Evolutionary conservation across 1,140 invertebrate species (phyloP), one percentile per base, ranked within the genome.

Genomic region (Apis florea): DNA sequence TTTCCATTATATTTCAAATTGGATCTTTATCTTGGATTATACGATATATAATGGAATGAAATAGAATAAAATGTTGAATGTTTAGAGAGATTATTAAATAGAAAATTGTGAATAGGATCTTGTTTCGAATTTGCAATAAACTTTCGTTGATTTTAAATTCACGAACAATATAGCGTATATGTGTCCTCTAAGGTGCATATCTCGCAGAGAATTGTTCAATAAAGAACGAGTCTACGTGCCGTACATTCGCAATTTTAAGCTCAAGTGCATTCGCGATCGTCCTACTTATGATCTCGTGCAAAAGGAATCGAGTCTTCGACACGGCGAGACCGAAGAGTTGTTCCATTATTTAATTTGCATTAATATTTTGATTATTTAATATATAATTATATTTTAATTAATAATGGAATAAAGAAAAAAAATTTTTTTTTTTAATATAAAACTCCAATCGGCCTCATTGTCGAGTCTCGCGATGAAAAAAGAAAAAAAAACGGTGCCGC

Each of bases 191-290:
- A 74, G 53, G 70, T 86, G 85, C 84, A 67, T 75, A 75, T 71
- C 66, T 85, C 85, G 49, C 66, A 40, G 84, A 75, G 12, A 70
- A 51, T 85, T 59, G 58, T 69, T 70, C 73, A 13, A 53, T 58
- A 67, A 68, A 70, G 84, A 53, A 79, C 85, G 85, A 79, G 64
- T 86, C 85, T 86, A 86, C 84, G 69, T 84, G 85, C 84, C 84
- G 84, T 66, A 84, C 84, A 84, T 86, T 88, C 75, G 84, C 87
- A 86, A 56, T 84, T 80, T 76, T 83, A 87, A 88, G 89, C 89
- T 88, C 85, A 84, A 85, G 89, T 88, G 88, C 88, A 80, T 89
- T 83, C 83, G 82, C 83, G 86, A 89, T 61, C 85, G 83, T 69
- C 85, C 89, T 90, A 90, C 82, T 85, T 85, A 86, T 86, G 79